phyloP scores from a whole-genome alignment of 2,113 vertebrate species.

The Phocoena sinus region DNA sequence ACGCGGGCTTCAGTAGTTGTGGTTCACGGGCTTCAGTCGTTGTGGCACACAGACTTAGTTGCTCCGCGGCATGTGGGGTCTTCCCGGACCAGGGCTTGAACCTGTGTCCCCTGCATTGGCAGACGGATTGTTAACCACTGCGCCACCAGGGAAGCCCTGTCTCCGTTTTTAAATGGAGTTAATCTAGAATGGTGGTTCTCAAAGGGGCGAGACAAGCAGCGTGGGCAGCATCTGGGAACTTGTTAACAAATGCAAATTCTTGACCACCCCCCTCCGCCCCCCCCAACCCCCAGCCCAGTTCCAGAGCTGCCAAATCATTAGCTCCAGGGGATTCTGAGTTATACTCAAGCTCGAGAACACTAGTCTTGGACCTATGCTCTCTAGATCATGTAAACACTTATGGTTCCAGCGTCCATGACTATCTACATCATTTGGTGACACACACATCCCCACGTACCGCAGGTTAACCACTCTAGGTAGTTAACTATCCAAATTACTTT shows the following conservation, averaged over 20 bases:
- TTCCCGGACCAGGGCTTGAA: too few relatives aligned
- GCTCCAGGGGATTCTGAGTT: neutral
- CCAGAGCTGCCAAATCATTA: neutral
- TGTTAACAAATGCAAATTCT: neutral
- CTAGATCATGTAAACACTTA: neutral
- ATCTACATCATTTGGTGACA: neutral
- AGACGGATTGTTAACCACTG: too few relatives aligned
- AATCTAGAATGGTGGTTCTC: neutral
- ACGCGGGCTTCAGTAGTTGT: too few relatives aligned
- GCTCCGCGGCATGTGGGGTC: too few relatives aligned
- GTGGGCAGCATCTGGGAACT: neutral
- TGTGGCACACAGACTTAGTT: too few relatives aligned
- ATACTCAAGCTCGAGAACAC: neutral
- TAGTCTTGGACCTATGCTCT: neutral
- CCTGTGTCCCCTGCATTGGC: too few relatives aligned
- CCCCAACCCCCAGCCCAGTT: neutral
- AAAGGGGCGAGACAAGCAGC: neutral
- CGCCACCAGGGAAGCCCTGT: too few relatives aligned
- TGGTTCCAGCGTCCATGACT: neutral
- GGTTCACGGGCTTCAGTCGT: too few relatives aligned
- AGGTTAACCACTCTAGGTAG: neutral
- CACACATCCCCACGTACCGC: neutral
- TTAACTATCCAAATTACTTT: constrained; percentile 18
- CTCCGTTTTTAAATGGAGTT: neutral
- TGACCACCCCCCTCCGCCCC: neutral